phyloP scores from a whole-genome alignment of 23 tunicate species.

The Botrylloides violaceus region DNA sequence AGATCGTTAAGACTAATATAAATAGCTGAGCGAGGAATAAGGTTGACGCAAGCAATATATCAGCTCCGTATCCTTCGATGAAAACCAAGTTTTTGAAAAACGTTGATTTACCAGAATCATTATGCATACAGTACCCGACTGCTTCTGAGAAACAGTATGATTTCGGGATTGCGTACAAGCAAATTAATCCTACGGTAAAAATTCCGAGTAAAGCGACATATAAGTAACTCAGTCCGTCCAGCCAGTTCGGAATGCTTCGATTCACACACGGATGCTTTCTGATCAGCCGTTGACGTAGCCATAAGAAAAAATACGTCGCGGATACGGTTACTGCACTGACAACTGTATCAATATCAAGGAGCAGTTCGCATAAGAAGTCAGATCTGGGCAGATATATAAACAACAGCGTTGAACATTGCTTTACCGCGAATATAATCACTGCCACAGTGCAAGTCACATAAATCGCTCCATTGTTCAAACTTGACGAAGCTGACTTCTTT shows the following conservation, averaged over 20 bases:
- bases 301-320: background rate
- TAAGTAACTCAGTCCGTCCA: background rate
- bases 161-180: background rate
- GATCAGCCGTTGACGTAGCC: background rate
- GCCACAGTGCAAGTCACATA: background rate
- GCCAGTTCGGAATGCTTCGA: background rate
- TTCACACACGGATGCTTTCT: background rate
- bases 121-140: background rate
- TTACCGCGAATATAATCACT: background rate
- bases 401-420: background rate
- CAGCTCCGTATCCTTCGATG: conserved; percentile 1
- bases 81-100: background rate
- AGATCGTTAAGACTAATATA: background rate
- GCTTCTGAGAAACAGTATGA: background rate
- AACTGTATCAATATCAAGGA: background rate
- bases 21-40: conserved; percentile 3
- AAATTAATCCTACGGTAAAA: background rate
- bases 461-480: background rate
- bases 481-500: background rate
- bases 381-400: background rate
- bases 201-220: background rate
- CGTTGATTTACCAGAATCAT: background rate
- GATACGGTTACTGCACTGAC: background rate
- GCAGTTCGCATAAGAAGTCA: background rate
- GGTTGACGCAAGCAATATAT: background rate